Percentiles rank a stretch among this genome's conserved stretches.
Evolutionary conservation across 2,797 vertebrate species (phyloP).

Genomic region (Xyrichtys novacula): DNA sequence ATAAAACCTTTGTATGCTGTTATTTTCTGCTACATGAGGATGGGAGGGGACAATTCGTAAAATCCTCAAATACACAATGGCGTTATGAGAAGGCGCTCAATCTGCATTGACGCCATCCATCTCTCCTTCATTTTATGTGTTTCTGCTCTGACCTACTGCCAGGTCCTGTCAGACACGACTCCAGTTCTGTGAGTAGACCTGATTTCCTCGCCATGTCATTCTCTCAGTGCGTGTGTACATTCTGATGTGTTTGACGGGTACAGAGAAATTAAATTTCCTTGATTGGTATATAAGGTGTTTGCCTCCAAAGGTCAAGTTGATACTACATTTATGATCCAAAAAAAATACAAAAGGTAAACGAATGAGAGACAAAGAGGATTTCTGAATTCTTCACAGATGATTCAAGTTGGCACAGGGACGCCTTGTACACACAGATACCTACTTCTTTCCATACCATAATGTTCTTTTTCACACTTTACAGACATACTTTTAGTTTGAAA

Average conservation of each 20-base stretch:
- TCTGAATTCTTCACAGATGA: too few species aligned
- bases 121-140: conserved; percentile 32
- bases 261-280: conserved; percentile 4
- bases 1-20: conserved; percentile 67
- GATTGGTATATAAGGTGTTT: conserved; percentile 3
- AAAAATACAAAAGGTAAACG: conserved; percentile 56
- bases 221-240: conserved; percentile 9
- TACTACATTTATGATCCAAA: conserved; percentile 60
- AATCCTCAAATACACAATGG: conserved; percentile 28
- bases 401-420: conserved; percentile 27
- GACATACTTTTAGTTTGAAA: conserved; percentile 11
- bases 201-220: conserved; percentile 29
- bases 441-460: conserved; percentile 6
- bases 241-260: conserved; percentile 2
- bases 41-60: conserved; percentile 37
- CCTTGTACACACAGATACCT: conserved; percentile 20
- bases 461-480: conserved; percentile 7
- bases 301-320: conserved; percentile 11
- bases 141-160: conserved; percentile 26
- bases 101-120: conserved; percentile 1
- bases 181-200: conserved; percentile 25
- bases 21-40: conserved; percentile 33
- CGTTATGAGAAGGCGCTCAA: conserved; percentile 24
- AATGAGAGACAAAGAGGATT: conserved; percentile 56
- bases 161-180: conserved; percentile 41